phyloP scores from a whole-genome alignment of 2,113 vertebrate genomes.

The Carollia perspicillata region DNA sequence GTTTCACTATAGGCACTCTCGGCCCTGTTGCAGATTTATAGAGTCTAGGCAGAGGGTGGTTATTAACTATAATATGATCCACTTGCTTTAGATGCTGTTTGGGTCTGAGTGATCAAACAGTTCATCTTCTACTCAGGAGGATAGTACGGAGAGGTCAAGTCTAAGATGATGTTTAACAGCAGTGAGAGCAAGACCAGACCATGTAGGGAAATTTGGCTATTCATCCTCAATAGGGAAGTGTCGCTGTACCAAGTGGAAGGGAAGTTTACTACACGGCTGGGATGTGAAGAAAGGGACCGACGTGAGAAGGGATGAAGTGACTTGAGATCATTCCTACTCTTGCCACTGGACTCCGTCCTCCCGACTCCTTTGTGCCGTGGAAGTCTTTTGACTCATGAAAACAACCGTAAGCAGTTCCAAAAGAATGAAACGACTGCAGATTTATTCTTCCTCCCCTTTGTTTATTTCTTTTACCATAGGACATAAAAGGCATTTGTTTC shows the following conservation, averaged over 20 bases:
- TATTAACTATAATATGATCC: too few species aligned
- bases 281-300: rapidly evolving
- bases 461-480: not conserved
- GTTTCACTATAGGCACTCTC: too few species aligned
- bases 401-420: not conserved
- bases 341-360: not conserved
- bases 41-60: not conserved
- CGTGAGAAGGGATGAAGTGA: not conserved
- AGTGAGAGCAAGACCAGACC: not conserved
- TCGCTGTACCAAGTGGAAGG: too few species aligned
- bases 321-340: not conserved
- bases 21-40: not conserved
- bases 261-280: rapidly evolving
- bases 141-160: not conserved
- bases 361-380: not conserved
- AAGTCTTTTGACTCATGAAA: not conserved
- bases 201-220: not conserved
- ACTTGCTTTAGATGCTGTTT: not conserved
- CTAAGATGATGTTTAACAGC: not conserved
- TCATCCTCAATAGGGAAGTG: not conserved
- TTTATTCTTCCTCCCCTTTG: not conserved
- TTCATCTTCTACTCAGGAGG: not conserved
- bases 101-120: not conserved
- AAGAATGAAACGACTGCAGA: not conserved
- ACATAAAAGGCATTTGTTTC: not conserved